These are phyloP conservation scores for Acanthosoma haemorrhoidale DNA, from an alignment of 2,888 invertebrate species.

Conservation along the genomic window DNA sequence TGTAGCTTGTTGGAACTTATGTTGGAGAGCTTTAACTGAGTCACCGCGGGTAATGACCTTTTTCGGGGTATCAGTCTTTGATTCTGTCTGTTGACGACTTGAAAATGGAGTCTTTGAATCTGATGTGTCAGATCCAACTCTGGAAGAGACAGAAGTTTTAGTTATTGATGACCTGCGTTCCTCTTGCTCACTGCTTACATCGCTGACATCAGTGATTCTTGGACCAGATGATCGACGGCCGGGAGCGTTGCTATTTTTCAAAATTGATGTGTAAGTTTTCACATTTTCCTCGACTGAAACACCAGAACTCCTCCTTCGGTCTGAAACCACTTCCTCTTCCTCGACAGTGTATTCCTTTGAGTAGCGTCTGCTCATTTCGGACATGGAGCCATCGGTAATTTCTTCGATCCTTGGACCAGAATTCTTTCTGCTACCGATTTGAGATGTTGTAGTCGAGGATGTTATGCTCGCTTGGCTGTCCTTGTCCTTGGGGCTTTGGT, in stretches of 20 bases:
- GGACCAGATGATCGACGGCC: slow-evolving; percentile 4
- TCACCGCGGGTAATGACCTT: slow-evolving; percentile 48
- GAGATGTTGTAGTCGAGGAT: slow-evolving; percentile 38
- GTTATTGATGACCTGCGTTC: slow-evolving; percentile 16
- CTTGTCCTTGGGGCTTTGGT: slow-evolving; percentile 41
- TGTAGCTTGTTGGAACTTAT: slow-evolving; percentile 69
- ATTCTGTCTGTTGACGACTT: slow-evolving; percentile 36
- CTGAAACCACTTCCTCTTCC: slow-evolving; percentile 22
- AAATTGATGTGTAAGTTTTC: slow-evolving; percentile 32
- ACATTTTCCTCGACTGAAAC: slow-evolving; percentile 37
- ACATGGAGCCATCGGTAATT: slow-evolving; percentile 32
- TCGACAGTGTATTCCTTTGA: slow-evolving; percentile 37
- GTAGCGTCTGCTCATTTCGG: neutral
- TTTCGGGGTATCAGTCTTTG: slow-evolving; percentile 39
- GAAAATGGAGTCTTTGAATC: slow-evolving; percentile 15
- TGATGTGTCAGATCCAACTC: neutral
- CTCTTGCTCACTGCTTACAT: neutral
- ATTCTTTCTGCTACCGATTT: slow-evolving; percentile 38
- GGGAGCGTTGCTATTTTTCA: slow-evolving; percentile 26
- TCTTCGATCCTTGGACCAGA: slow-evolving; percentile 41
- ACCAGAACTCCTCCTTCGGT: slow-evolving; percentile 30
- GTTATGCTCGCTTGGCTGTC: slow-evolving; percentile 36
- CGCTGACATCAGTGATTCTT: slow-evolving; percentile 12
- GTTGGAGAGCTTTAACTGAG: slow-evolving; percentile 71
- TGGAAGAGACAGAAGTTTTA: neutral